These are phyloP conservation scores for Netelia virgata DNA, from an alignment of 2,888 invertebrate species.

Conservation along the genomic window DNA sequence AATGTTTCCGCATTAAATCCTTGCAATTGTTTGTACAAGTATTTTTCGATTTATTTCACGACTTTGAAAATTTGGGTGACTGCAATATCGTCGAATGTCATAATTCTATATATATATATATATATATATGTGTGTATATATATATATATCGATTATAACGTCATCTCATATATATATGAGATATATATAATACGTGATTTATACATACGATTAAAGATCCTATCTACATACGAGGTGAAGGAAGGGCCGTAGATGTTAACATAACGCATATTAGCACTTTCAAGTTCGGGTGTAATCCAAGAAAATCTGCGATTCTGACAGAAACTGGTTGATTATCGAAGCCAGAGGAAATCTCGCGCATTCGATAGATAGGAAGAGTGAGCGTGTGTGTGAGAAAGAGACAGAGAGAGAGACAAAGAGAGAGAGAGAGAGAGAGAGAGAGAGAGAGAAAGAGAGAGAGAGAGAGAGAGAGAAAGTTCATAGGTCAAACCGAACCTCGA, in stretches of 20 bases:
- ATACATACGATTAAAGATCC: slow-evolving; percentile 51
- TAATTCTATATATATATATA: too few relatives aligned
- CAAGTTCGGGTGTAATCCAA: slow-evolving; percentile 26
- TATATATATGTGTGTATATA: too few relatives aligned
- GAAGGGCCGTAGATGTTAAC: neutral
- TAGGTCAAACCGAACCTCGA: slow-evolving; percentile 68
- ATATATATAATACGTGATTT: slow-evolving; percentile 52
- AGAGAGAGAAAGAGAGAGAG: slow-evolving; percentile 40
- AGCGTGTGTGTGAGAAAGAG: slow-evolving; percentile 42
- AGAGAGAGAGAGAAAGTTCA: slow-evolving; percentile 44
- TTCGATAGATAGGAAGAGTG: slow-evolving; percentile 54
- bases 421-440: slow-evolving; percentile 33
- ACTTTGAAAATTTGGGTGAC: neutral
- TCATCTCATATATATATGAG: too few relatives aligned
- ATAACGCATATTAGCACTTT: slow-evolving; percentile 56
- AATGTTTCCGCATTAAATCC: neutral
- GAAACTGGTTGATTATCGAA: slow-evolving; percentile 62
- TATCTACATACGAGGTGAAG: slow-evolving; percentile 25
- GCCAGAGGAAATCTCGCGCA: slow-evolving; percentile 68
- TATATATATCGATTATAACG: too few relatives aligned
- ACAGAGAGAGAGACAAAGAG: slow-evolving; percentile 1
- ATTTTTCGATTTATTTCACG: neutral
- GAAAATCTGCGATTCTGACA: slow-evolving; percentile 56
- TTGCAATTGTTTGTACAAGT: neutral
- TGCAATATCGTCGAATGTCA: neutral